phyloP scores from a whole-genome alignment of 2,797 vertebrate genomes.

The Dromococcyx pavoninus region DNA sequence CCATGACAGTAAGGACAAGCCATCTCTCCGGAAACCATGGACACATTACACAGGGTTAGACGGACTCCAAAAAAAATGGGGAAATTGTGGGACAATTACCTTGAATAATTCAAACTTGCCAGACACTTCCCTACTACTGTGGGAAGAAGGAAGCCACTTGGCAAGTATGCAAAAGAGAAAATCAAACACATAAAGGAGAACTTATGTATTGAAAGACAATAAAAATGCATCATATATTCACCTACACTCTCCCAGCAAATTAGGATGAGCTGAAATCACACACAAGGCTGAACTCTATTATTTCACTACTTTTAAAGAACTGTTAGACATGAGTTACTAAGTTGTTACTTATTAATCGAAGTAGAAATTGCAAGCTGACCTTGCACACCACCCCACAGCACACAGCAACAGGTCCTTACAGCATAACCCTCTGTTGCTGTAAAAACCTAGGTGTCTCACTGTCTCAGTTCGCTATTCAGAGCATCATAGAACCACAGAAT shows the following conservation, averaged over 20 bases:
- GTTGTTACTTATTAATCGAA: not conserved
- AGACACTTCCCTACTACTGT: not conserved
- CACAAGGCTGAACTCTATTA: not conserved
- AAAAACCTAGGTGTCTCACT: not conserved
- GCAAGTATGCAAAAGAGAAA: not conserved
- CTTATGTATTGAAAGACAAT: not conserved
- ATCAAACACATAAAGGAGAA: not conserved
- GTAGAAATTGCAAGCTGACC: not conserved
- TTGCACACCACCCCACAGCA: not conserved
- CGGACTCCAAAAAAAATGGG: not conserved
- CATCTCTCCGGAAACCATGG: not conserved
- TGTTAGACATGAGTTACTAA: not conserved
- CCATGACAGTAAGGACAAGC: not conserved
- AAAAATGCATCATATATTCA: not conserved
- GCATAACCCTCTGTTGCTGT: accelerated
- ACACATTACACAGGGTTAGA: not conserved
- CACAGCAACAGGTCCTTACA: not conserved
- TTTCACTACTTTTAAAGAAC: not conserved
- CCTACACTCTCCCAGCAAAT: not conserved
- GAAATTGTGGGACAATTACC: not conserved
- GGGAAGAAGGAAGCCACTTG: not conserved
- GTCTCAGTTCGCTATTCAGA: not conserved
- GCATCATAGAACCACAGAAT: too few relatives aligned
- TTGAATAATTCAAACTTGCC: not conserved
- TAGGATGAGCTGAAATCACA: not conserved